These are phyloP conservation scores for Clusia tigrina DNA, from an alignment of 2,888 invertebrate genomes.

Conservation along the genomic window DNA sequence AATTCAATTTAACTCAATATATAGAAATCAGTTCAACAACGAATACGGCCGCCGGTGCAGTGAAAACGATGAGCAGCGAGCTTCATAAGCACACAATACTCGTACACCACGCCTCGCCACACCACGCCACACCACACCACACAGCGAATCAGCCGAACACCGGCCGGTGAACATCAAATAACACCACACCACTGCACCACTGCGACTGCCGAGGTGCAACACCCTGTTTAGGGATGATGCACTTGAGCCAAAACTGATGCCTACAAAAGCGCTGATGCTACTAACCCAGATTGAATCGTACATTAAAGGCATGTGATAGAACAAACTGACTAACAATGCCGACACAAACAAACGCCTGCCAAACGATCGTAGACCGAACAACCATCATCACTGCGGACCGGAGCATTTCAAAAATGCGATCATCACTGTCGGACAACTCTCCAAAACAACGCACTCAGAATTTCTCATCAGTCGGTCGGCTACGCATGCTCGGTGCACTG, in stretches of 20 bases:
- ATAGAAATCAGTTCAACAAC: constrained; percentile 17
- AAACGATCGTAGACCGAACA: no score
- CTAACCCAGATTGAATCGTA: constrained; percentile 48
- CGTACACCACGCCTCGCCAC: constrained; percentile 12
- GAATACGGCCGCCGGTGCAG: constrained; percentile 40
- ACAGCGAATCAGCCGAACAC: background rate
- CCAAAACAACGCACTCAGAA: background rate
- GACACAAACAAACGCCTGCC: no score
- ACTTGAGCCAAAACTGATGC: background rate
- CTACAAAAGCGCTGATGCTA: constrained; percentile 34
- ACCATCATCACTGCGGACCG: no score
- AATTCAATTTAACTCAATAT: constrained; percentile 8
- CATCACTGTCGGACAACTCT: constrained; percentile 34
- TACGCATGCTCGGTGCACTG: no score
- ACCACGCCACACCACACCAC: no score
- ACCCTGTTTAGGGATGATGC: constrained; percentile 51
- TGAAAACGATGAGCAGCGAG: constrained; percentile 46
- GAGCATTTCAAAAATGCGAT: no score
- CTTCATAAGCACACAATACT: constrained; percentile 18
- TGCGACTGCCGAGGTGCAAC: constrained; percentile 21
- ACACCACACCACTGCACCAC: no score
- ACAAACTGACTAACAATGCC: no score
- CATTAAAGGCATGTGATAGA: constrained; percentile 55
- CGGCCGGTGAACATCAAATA: background rate
- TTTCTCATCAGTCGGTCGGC: background rate